Conservation (phyloP, 2,797 vertebrate genomes). For the Xenentodon cancila region DNA sequence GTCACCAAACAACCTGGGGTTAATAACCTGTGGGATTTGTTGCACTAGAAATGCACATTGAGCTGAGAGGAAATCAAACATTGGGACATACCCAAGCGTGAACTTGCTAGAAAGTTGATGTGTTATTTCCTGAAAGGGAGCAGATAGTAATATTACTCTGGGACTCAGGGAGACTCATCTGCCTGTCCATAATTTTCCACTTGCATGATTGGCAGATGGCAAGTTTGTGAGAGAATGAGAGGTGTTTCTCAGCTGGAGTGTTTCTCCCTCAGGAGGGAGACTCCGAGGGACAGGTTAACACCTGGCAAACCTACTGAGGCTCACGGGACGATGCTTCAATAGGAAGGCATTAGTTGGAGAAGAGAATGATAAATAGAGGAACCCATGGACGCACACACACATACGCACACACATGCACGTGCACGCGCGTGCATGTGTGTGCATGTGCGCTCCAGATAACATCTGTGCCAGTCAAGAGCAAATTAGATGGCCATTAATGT, state of each 20-base stretch:
- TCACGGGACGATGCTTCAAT: slow-evolving; percentile 47
- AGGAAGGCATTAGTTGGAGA: slow-evolving; percentile 40
- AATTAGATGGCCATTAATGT: slow-evolving; percentile 5
- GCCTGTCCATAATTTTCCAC: slow-evolving; percentile 48
- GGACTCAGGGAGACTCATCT: slow-evolving; percentile 35
- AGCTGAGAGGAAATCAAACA: not conserved
- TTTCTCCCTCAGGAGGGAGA: slow-evolving; percentile 55
- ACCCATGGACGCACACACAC: slow-evolving; percentile 1
- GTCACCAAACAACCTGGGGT: slow-evolving; percentile 1
- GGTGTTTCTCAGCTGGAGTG: slow-evolving; percentile 58
- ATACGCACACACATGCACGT: not conserved
- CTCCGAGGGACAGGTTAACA: slow-evolving; percentile 64
- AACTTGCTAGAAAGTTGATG: slow-evolving; percentile 8
- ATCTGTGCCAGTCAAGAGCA: slow-evolving; percentile 1
- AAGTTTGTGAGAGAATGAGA: slow-evolving; percentile 51
- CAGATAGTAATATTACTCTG: slow-evolving; percentile 34
- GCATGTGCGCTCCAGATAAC: not conserved
- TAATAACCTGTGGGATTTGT: not conserved
- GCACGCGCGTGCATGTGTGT: too few relatives aligned
- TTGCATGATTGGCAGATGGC: slow-evolving; percentile 62
- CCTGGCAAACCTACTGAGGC: slow-evolving; percentile 67
- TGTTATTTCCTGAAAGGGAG: slow-evolving; percentile 16
- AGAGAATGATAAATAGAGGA: slow-evolving; percentile 31
- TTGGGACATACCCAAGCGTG: not conserved
- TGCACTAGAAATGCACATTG: not conserved